Conservation (phyloP, 2,113 vertebrate species). For the Arvicanthis niloticus region DNA sequence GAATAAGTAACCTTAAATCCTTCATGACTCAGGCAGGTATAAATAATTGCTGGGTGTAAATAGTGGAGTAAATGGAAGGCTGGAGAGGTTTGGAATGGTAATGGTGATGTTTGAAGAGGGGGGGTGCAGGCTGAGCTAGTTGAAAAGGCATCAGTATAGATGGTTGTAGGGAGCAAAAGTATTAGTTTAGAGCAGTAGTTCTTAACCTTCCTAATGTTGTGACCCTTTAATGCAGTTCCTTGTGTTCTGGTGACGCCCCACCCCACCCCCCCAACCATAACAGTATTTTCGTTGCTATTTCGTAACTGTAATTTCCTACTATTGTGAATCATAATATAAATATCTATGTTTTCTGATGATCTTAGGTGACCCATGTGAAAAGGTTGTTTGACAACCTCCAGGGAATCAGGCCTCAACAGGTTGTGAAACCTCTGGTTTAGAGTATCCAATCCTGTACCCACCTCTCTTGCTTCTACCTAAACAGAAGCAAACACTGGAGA, state of each 20-base stretch:
- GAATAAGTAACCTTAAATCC: conserved; percentile 66
- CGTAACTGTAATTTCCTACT: background rate
- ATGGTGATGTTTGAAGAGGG: conserved; percentile 5
- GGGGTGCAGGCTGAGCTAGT: background rate
- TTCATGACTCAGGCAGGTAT: conserved; percentile 62
- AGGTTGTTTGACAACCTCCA: background rate
- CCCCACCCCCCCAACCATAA: background rate
- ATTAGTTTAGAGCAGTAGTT: background rate
- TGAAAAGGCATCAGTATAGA: background rate
- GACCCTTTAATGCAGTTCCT: background rate
- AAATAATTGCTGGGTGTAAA: conserved; percentile 63
- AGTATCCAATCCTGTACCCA: background rate
- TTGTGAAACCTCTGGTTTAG: background rate
- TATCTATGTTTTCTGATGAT: background rate
- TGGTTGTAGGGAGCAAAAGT: background rate
- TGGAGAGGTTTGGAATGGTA: background rate
- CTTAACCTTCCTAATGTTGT: background rate
- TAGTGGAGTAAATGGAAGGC: conserved; percentile 61
- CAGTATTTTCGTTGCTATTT: background rate
- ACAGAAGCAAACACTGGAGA: conserved; percentile 41
- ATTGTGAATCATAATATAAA: background rate
- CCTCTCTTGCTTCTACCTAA: background rate
- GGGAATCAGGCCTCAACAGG: background rate
- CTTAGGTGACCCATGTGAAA: background rate
- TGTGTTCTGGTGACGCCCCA: background rate